Percentiles rank a stretch among this genome's conserved stretches.
Conservation (phyloP, 2,113 vertebrate species). For the Syngnathus floridae region DNA sequence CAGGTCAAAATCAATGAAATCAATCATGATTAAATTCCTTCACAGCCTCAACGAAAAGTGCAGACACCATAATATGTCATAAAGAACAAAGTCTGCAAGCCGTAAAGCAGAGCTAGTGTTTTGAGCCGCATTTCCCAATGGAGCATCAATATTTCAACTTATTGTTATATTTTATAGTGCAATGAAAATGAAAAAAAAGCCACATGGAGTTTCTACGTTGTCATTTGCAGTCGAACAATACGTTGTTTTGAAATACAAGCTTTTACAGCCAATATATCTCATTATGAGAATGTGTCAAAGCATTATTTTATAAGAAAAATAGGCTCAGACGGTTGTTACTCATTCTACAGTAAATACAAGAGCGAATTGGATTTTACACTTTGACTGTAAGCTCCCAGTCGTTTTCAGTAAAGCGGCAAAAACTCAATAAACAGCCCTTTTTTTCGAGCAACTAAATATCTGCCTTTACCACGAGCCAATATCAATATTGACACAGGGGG, state of each 20-base stretch:
- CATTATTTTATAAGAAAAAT: background rate
- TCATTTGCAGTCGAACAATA: background rate
- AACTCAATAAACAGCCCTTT: constrained; percentile 21
- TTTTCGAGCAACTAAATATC: constrained; percentile 31
- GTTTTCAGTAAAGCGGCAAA: constrained; percentile 16
- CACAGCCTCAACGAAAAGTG: no score
- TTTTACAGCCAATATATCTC: background rate
- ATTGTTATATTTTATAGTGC: background rate
- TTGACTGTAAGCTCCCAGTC: constrained; percentile 6
- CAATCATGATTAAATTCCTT: no score
- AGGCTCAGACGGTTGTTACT: background rate
- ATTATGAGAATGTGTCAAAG: background rate
- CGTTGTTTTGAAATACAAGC: background rate
- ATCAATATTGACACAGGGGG: constrained; percentile 64
- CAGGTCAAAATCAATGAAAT: no score
- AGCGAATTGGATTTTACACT: background rate
- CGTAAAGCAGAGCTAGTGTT: background rate
- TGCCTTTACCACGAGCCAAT: constrained; percentile 45
- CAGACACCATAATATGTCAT: background rate
- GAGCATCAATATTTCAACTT: background rate
- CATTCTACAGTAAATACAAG: background rate
- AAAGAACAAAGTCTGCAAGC: background rate
- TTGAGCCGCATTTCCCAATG: background rate
- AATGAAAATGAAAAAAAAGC: background rate
- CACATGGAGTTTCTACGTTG: background rate